Base-by-base conservation (phyloP, 2,113 vertebrate species). In the Chauna torquata region DNA sequence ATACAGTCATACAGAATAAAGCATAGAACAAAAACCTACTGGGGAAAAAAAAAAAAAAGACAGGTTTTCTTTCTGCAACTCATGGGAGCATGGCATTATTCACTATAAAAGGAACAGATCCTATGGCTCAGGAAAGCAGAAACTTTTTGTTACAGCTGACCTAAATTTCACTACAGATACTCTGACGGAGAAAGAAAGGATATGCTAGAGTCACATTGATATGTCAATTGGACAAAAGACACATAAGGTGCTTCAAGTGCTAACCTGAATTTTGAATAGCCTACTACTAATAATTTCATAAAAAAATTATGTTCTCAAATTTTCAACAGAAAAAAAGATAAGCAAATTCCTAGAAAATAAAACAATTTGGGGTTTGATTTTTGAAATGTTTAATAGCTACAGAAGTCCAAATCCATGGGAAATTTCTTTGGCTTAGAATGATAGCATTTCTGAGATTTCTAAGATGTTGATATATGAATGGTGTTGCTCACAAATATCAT, bases 71-170 rank as follows among this genome's bases (percentile, higher is more conserved):
- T 82, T 62, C 61, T 86, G 44, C 52, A 93, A 6, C 36, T 88
- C 59, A 44, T 3, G 3, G 40, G 61, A 94, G 30, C 52, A 24
- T 86, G 80, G 93, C 88, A 72, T 82, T 92, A 80, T 90, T 93
- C 3, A 8, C 57, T 76, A 82, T 66, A 92, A 79, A 94, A 92
- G 24, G 79, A 93, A 96, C 84, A 96, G 85, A 92, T 93, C 72
- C 92, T 94, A 34, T 95, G 52, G 76, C 61, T 94, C 80, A 91
- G 75, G 65, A 93, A 96, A 96, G 91, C 87, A 95, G 87, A 96
- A 96, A 96, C 36, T 95, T 97, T 88, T 94, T 96, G 58, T 94
- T 95, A 97, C 82, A 96, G 96, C 59, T 97, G 95, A 96, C 96
- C 94, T 96, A 87, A 92, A 95, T 96, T 96, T 95, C 94, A 93